A percentile compares a stretch with the other conserved stretches of the same genome.
Conservation (phyloP, 2,113 vertebrate species). For the Scomber colias region DNA sequence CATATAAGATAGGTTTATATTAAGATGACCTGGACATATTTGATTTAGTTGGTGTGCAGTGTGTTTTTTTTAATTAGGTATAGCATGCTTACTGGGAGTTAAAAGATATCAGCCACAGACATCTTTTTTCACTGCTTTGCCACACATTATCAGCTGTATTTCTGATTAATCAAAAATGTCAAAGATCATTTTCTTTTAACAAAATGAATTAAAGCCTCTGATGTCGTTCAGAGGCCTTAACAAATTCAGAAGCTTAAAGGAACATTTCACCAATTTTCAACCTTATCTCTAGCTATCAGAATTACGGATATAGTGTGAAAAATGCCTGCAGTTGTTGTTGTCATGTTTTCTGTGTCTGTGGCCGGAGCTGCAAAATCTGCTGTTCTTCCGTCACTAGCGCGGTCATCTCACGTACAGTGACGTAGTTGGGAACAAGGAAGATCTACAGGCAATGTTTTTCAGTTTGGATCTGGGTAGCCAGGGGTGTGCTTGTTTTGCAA, state of each 20-base stretch:
- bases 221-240: constrained; percentile 22
- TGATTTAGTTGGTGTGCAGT: neutral
- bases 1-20: neutral
- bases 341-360: no score
- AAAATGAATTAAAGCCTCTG: constrained; percentile 25
- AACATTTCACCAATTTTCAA: no score
- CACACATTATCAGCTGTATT: constrained; percentile 13
- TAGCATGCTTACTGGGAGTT: constrained; percentile 10
- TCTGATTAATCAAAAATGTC: constrained; percentile 36
- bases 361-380: no score
- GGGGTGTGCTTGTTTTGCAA: no score
- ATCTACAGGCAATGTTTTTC: no score
- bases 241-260: constrained; percentile 7
- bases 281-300: no score
- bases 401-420: no score
- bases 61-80: constrained; percentile 17
- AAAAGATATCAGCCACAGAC: constrained; percentile 17
- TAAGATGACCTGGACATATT: constrained; percentile 19
- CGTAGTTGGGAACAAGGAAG: no score
- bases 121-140: constrained; percentile 21
- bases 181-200: constrained; percentile 1
- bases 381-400: no score
- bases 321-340: no score
- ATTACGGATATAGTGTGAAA: no score
- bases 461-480: no score